Evolutionary conservation across 2,797 vertebrate species (phyloP), one percentile per base, ranked within the genome.

Genomic region (Monodelphis domestica): DNA sequence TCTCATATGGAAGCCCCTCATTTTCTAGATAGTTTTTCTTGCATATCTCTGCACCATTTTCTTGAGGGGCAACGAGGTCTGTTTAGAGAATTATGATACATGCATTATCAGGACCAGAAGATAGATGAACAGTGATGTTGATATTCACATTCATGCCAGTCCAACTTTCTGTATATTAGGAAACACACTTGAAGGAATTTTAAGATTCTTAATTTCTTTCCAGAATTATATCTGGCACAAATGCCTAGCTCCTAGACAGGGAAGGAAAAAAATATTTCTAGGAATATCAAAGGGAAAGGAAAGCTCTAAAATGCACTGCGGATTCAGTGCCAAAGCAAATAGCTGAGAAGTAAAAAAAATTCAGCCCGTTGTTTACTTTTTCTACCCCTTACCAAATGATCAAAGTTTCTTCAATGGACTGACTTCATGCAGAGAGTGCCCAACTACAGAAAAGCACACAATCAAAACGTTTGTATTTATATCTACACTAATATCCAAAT

Each of bases 201-300:
- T 53, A 50, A 57, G 26, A 78, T 84, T 89, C 51, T 89, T 78
- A 94, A 38, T 28, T 50, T 88, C 53, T 70, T 92, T 93, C 90
- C 54, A 57, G 59, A 93, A 93, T 50, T 89, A 45, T 10, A 55
- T 91, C 78, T 53, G 45, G 88, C 94, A 95, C 33, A 92, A 54
- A 38, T 90, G 91, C 9, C 38, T 12, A 30, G 38, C 12, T 56
- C 91, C 92, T 89, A 63, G 88, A 54, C n/a, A n/a, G n/a, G n/a
- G 33, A 26, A 51, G 3, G 28, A 29, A 28, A 45, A 78, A 45
- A 24, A 78, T 45, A 45, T 56, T 92, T 93, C 63, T 53, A 88
- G 30, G 33, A 78, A 54, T 11, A 78, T n/a, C 53, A 89, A 1
- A 29, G 84, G 28, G 2, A 63, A 52, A 93, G 52, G 89, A 78